Conservation (phyloP, 2,888 invertebrate species). For the Axea sp. region DNA sequence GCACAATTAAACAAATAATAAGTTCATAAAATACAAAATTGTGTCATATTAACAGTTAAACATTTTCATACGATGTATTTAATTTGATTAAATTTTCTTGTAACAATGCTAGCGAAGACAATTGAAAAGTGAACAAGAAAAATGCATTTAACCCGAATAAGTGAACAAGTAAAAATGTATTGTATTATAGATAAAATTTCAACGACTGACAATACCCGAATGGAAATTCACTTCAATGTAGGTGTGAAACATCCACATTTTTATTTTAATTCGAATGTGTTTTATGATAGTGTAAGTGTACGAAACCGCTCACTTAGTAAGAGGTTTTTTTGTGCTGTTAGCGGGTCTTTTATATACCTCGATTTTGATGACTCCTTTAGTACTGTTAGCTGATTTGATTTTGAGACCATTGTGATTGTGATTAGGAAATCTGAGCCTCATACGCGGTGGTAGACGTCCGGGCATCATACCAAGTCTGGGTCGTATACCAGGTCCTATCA, state of each 20-base stretch:
- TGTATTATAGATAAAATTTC: slow-evolving; percentile 2
- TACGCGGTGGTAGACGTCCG: slow-evolving; percentile 68
- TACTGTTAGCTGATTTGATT: slow-evolving; percentile 68
- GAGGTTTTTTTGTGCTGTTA: slow-evolving; percentile 44
- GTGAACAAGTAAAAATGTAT: slow-evolving; percentile 8
- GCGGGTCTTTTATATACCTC: slow-evolving; percentile 69
- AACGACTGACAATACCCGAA: slow-evolving; percentile 15
- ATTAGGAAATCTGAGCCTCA: slow-evolving; percentile 72
- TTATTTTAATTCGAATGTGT: not conserved
- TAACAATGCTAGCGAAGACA: slow-evolving; percentile 38
- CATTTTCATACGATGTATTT: no score
- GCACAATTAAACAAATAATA: no score
- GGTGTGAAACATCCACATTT: not conserved
- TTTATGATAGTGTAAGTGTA: no score
- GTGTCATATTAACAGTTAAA: no score
- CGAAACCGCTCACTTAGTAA: slow-evolving; percentile 47
- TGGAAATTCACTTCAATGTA: not conserved
- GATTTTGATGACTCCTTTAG: slow-evolving; percentile 72
- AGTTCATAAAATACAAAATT: slow-evolving; percentile 9
- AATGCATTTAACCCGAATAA: not conserved
- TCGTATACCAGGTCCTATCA: slow-evolving; percentile 67
- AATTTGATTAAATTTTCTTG: no score
- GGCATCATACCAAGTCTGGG: slow-evolving; percentile 67
- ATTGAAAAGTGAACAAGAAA: slow-evolving; percentile 22
- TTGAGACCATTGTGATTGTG: slow-evolving; percentile 67